These are phyloP conservation scores for Calephelis perditalis DNA, from an alignment of 2,888 invertebrate species.

Conservation along the genomic window DNA sequence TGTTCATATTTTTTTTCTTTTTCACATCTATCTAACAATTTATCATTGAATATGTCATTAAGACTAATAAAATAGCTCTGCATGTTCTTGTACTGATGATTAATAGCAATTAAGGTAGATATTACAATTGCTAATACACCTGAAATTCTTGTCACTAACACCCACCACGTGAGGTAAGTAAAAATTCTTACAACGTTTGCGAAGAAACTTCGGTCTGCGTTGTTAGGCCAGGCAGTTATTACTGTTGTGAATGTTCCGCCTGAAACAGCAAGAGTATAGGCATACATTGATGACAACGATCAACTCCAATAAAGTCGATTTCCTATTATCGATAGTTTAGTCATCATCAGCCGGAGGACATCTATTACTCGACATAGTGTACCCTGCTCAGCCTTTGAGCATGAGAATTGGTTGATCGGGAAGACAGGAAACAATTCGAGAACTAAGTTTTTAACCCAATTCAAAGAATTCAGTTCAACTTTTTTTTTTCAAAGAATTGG, in stretches of 20 bases:
- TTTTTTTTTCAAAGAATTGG: too few species aligned
- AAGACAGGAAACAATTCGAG: too few species aligned
- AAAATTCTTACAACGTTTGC: conserved; percentile 33
- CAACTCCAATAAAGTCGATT: too few species aligned
- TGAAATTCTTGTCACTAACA: conserved; percentile 33
- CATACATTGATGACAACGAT: too few species aligned
- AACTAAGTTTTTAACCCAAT: too few species aligned
- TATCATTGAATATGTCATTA: conserved; percentile 35
- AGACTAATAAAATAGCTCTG: conserved; percentile 43
- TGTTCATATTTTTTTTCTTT: conserved; percentile 40
- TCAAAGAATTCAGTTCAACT: too few species aligned
- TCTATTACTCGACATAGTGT: too few species aligned
- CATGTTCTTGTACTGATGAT: conserved; percentile 43
- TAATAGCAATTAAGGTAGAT: conserved; percentile 35
- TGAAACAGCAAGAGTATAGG: neutral
- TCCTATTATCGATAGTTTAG: too few species aligned
- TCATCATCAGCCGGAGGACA: too few species aligned
- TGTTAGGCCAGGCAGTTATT: conserved; percentile 43
- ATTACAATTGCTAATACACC: conserved; percentile 37
- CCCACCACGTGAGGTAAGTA: conserved; percentile 38
- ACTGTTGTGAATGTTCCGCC: conserved; percentile 37
- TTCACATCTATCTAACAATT: conserved; percentile 27
- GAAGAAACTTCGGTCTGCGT: conserved; percentile 30
- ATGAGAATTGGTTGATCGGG: too few species aligned
- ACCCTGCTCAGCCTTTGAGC: too few species aligned